phyloP scores from a whole-genome alignment of 2,888 invertebrate genomes.

The Spodoptera littoralis region DNA sequence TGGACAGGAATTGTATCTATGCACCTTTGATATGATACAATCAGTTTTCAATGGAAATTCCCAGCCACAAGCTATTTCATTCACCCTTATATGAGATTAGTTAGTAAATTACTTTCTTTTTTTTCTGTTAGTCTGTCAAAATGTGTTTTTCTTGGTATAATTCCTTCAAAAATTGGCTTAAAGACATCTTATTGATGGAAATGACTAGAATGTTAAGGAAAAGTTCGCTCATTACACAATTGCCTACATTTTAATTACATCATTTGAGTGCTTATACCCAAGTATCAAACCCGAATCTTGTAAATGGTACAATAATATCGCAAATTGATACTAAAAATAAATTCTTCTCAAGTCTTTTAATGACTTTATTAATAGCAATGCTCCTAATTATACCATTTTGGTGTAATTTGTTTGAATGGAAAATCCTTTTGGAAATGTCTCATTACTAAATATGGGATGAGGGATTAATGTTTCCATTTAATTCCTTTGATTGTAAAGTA shows the following conservation, averaged over 20 bases:
- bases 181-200: background rate
- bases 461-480: no score
- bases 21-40: no score
- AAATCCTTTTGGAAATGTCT: slow-evolving; percentile 2
- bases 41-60: no score
- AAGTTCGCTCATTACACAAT: background rate
- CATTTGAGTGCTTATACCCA: slow-evolving; percentile 1
- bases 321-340: slow-evolving; percentile 16
- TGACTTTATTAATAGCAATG: slow-evolving; percentile 20
- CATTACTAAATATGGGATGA: background rate
- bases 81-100: no score
- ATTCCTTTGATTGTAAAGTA: no score
- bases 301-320: slow-evolving; percentile 12
- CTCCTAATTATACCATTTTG: slow-evolving; percentile 10
- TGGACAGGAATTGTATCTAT: no score
- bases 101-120: no score
- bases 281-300: slow-evolving; percentile 8
- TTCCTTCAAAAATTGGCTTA: no score
- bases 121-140: no score
- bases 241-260: slow-evolving; percentile 3
- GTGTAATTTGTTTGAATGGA: slow-evolving; percentile 5
- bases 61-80: no score
- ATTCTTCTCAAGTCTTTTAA: background rate
- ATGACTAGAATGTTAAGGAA: slow-evolving; percentile 1
- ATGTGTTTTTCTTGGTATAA: no score